A percentile compares a stretch with the other conserved stretches of the same genome.
phyloP scores from a whole-genome alignment of 2,797 vertebrate genomes.

The Natrix natrix region DNA sequence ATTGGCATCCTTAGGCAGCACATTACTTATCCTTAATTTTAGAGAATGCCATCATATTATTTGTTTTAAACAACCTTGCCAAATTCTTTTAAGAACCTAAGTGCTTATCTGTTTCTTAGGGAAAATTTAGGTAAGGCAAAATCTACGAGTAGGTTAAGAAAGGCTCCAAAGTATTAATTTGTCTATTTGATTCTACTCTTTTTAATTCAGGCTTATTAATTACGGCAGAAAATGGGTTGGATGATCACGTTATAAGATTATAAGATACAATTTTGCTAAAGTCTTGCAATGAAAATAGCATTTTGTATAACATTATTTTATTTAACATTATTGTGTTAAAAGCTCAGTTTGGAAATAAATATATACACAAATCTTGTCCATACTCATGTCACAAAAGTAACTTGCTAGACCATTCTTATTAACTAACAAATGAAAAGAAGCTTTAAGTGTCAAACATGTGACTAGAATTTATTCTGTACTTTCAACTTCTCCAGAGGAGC shows the following conservation, averaged over 20 bases:
- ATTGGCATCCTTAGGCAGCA: background rate
- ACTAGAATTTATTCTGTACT: background rate
- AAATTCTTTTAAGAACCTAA: background rate
- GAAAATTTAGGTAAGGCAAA: background rate
- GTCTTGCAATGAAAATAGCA: background rate
- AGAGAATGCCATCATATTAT: background rate
- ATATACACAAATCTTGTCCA: background rate
- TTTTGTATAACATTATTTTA: background rate
- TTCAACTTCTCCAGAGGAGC: background rate
- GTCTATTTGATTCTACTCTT: background rate
- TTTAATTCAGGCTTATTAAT: conserved; percentile 9
- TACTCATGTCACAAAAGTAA: background rate
- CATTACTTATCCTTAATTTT: background rate
- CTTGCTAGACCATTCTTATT: background rate
- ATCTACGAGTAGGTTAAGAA: background rate
- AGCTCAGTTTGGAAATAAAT: background rate
- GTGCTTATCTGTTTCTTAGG: background rate
- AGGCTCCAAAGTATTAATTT: background rate
- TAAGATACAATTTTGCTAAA: background rate
- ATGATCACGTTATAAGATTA: background rate
- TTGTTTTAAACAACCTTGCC: background rate
- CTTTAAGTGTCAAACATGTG: background rate
- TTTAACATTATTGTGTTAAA: background rate
- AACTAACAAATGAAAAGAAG: conserved; percentile 19
- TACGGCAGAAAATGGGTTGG: background rate